These are phyloP conservation scores for Cyrtonyx montezumae DNA, from an alignment of 2,113 vertebrate genomes.

Conservation along the genomic window DNA sequence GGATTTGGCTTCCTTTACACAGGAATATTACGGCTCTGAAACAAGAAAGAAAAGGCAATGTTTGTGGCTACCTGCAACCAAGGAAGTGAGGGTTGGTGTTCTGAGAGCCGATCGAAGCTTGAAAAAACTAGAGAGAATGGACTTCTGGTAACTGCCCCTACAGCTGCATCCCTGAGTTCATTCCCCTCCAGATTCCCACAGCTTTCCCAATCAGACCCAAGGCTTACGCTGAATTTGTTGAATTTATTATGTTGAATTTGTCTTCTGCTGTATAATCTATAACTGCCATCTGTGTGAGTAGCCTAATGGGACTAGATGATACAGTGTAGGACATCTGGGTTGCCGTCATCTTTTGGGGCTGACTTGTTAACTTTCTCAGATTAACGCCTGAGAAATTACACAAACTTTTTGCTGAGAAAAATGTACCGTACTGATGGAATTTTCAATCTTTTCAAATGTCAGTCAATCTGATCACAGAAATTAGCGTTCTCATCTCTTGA, in stretches of 20 bases:
- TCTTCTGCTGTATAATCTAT: neutral
- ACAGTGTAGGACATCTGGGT: rapidly evolving
- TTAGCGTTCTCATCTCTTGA: constrained; percentile 47
- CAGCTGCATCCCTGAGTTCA: neutral
- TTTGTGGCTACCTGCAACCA: neutral
- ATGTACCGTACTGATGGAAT: constrained; percentile 13
- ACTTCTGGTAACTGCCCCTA: neutral
- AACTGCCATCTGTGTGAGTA: neutral
- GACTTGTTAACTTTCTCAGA: neutral
- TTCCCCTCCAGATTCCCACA: neutral
- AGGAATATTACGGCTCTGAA: neutral
- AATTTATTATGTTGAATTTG: neutral
- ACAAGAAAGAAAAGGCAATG: rapidly evolving
- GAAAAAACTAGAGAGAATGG: neutral
- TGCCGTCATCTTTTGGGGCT: neutral
- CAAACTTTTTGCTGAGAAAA: constrained; percentile 25
- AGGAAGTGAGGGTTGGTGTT: neutral
- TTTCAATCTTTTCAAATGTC: constrained; percentile 64
- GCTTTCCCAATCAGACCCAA: neutral
- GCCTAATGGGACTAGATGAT: neutral
- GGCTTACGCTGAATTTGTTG: neutral
- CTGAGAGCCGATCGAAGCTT: neutral
- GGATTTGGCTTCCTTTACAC: neutral
- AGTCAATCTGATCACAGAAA: constrained; percentile 54
- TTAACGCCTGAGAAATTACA: constrained; percentile 41